These are phyloP conservation scores for Spodoptera frugiperda DNA, from an alignment of 1,140 invertebrate genomes.

Conservation along the genomic window DNA sequence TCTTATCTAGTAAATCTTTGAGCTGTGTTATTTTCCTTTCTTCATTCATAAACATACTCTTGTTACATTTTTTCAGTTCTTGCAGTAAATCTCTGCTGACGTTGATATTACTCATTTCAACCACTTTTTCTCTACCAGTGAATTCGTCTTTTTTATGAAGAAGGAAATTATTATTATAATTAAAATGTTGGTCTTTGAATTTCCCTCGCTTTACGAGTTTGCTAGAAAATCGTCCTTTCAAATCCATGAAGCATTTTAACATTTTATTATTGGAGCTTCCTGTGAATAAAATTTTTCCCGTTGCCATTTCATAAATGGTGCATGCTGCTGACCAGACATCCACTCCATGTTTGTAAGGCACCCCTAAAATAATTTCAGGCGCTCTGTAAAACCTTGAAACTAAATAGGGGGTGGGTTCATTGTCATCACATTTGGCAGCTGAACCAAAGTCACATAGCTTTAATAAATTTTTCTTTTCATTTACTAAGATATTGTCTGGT, in stretches of 20 bases:
- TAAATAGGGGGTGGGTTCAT: conserved; percentile 99
- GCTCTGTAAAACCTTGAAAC: conserved; percentile 99
- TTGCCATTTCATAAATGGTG: conserved; percentile 99
- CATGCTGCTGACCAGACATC: conserved; percentile 99
- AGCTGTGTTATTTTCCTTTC: conserved; percentile 95
- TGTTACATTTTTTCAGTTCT: conserved; percentile 93
- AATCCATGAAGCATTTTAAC: conserved; percentile 99
- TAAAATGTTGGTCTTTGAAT: conserved; percentile 99
- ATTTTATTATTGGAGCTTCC: conserved; percentile 99
- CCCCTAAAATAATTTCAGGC: conserved; percentile 99
- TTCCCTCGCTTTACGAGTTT: conserved; percentile 97
- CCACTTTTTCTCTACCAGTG: conserved; percentile 98
- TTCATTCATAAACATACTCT: conserved; percentile 94
- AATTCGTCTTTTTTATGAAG: conserved; percentile 99
- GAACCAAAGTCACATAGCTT: conserved; percentile 99
- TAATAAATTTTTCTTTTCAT: conserved; percentile 97
- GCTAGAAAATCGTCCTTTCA: conserved; percentile 98
- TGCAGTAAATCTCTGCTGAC: conserved; percentile 92
- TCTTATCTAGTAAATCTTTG: conserved; percentile 97
- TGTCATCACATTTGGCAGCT: conserved; percentile 96
- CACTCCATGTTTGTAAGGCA: conserved; percentile 98
- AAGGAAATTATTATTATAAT: conserved; percentile 97
- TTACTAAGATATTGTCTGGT: conserved; percentile 99
- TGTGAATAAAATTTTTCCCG: conserved; percentile 98
- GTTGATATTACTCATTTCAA: conserved; percentile 95